Evolutionary conservation across 2,797 vertebrate species (phyloP).

Genomic region (Prionace glauca): DNA sequence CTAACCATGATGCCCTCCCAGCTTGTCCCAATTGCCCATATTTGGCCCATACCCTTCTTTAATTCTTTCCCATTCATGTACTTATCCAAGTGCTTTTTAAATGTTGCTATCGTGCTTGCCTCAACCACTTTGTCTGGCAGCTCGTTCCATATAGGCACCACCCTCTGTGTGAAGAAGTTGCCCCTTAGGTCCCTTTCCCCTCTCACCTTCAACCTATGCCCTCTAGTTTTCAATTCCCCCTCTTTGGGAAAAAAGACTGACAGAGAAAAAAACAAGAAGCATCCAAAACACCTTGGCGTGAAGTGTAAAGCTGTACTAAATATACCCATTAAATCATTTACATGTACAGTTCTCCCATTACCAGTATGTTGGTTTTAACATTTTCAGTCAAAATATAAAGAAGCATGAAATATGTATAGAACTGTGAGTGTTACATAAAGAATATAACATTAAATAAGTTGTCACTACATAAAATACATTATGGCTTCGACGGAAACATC

Average conservation of each 20-base stretch:
- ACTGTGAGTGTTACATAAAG: slow-evolving; percentile 6
- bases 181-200: too few species aligned
- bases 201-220: too few species aligned
- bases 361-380: slow-evolving; percentile 15
- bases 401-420: slow-evolving; percentile 36
- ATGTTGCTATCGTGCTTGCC: too few species aligned
- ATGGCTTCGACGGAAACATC: not conserved
- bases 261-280: not conserved
- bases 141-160: too few species aligned
- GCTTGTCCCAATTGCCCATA: too few species aligned
- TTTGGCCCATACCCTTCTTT: too few species aligned
- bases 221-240: too few species aligned
- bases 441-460: slow-evolving; percentile 37
- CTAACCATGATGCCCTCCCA: too few species aligned
- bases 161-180: too few species aligned
- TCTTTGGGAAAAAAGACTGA: not conserved
- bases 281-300: not conserved
- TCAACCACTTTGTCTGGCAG: too few species aligned
- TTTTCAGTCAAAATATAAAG: slow-evolving; percentile 28
- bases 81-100: too few species aligned
- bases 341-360: slow-evolving; percentile 17
- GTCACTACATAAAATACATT: slow-evolving; percentile 32
- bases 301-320: not conserved
- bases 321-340: not conserved
- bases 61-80: too few species aligned